Evolutionary conservation across 2,888 invertebrate genomes (phyloP).

Genomic region (Gnatocerus cornutus): DNA sequence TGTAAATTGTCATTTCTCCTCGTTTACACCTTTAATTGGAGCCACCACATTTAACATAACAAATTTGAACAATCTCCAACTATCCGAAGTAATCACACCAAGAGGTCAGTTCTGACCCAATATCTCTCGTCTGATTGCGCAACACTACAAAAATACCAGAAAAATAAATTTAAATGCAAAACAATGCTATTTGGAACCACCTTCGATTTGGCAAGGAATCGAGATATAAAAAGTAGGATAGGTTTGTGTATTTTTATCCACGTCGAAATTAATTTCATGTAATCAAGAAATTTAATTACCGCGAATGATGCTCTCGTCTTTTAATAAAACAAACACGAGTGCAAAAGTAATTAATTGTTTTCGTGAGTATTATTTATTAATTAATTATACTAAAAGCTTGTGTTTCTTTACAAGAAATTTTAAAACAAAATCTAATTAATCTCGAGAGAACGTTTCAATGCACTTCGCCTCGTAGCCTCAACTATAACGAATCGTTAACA

Average conservation of each 20-base stretch:
- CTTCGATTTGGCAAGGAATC: conserved; percentile 2
- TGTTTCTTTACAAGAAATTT: conserved; percentile 27
- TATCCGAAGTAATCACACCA: conserved; percentile 7
- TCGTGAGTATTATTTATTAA: conserved; percentile 32
- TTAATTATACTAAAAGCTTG: conserved; percentile 38
- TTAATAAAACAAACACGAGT: conserved; percentile 33
- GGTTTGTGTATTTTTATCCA: conserved; percentile 7
- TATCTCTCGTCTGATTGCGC: not conserved
- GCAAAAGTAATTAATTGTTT: conserved; percentile 39
- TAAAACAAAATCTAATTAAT: conserved; percentile 30
- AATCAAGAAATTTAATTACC: conserved; percentile 33
- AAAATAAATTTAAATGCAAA: not conserved
- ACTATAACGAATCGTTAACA: conserved; percentile 2
- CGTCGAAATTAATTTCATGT: conserved; percentile 13
- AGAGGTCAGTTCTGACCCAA: conserved; percentile 3
- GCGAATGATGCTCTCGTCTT: conserved; percentile 11
- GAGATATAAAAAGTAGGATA: not conserved
- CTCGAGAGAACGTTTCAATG: not conserved
- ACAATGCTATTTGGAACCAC: conserved; percentile 7
- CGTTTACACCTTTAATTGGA: conserved; percentile 6
- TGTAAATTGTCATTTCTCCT: conserved; percentile 18
- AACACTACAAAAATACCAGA: not conserved
- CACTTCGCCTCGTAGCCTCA: not conserved
- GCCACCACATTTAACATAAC: conserved; percentile 4
- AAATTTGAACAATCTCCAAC: conserved; percentile 30